phyloP scores from a whole-genome alignment of 2,797 vertebrate genomes.

The Euthynnus affinis region DNA sequence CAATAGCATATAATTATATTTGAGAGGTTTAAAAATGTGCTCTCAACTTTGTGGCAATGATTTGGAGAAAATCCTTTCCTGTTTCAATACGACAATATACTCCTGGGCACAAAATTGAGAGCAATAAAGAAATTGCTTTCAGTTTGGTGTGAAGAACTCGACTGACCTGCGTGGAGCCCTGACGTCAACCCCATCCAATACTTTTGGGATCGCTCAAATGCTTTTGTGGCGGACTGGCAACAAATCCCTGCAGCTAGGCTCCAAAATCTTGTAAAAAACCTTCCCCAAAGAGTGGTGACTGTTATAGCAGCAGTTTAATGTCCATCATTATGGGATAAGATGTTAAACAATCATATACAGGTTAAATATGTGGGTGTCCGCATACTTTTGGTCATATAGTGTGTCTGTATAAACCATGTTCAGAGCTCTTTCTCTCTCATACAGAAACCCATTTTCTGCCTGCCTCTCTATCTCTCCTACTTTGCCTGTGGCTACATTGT shows the following conservation, averaged over 20 bases:
- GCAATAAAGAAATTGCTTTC: no score
- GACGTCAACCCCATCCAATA: no score
- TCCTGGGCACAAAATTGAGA: no score
- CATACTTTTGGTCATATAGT: slow-evolving; percentile 1
- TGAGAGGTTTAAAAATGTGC: no score
- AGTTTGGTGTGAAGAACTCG: no score
- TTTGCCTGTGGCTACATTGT: slow-evolving; percentile 32
- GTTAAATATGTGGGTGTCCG: not conserved
- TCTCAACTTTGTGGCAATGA: no score
- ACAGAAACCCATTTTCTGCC: slow-evolving; percentile 36
- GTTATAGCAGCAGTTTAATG: not conserved
- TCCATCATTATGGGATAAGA: not conserved
- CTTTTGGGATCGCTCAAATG: no score
- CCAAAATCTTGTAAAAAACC: not conserved
- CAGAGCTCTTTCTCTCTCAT: not conserved
- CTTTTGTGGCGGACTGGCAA: no score
- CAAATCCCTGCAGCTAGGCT: not conserved
- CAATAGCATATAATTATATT: no score
- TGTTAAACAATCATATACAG: not conserved
- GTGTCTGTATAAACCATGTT: not conserved
- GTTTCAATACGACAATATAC: no score
- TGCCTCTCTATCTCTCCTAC: slow-evolving; percentile 19
- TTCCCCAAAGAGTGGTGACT: not conserved
- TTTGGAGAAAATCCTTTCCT: no score
- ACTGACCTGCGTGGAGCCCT: not conserved